Percentiles rank a stretch among this genome's conserved stretches.
Evolutionary conservation across 2,888 invertebrate genomes (phyloP).

Genomic region (Heteromyza rotundicornis): DNA sequence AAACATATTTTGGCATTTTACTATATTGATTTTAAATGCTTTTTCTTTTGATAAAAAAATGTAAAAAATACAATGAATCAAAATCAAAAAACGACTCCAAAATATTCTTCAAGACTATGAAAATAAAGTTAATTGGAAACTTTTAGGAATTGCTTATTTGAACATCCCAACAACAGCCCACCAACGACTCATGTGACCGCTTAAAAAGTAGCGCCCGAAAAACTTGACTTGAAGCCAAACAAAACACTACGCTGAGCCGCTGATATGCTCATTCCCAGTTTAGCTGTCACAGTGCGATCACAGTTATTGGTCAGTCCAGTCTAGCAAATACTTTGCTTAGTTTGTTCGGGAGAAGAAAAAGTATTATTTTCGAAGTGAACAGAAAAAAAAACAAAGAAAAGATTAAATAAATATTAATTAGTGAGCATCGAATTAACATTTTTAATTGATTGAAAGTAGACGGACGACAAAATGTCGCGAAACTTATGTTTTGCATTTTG

Average conservation of each 20-base stretch:
- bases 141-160: no score
- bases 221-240: background rate
- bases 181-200: no score
- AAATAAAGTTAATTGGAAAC: no score
- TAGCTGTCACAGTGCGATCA: constrained; percentile 15
- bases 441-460: constrained; percentile 4
- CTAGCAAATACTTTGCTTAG: no score
- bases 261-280: constrained; percentile 17
- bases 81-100: background rate
- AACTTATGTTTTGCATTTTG: constrained; percentile 32
- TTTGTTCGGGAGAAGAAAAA: background rate
- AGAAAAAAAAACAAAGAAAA: constrained; percentile 1
- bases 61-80: background rate
- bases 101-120: no score
- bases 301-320: background rate
- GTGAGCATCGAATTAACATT: no score
- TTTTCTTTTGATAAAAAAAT: no score
- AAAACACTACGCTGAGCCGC: background rate
- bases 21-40: no score
- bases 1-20: no score
- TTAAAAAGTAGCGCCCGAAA: background rate
- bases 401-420: no score
- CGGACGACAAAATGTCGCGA: constrained; percentile 40
- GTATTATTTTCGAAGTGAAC: background rate
- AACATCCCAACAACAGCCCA: background rate